A percentile compares a stretch with the other conserved stretches of the same genome.
phyloP scores from a whole-genome alignment of 92 coral and sea anemone species.

The Phymanthus crucifer region DNA sequence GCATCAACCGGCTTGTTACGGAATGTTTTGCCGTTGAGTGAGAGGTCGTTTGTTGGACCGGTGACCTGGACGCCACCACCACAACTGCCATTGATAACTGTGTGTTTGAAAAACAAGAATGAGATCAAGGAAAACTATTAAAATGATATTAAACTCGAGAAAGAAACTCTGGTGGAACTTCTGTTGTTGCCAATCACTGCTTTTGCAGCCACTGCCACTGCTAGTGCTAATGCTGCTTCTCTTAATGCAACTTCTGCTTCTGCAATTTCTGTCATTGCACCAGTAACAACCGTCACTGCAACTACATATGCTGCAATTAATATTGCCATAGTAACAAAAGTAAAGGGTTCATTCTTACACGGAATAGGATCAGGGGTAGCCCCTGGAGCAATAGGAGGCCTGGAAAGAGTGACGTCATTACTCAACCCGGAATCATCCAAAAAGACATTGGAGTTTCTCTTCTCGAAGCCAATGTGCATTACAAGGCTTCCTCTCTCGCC shows the following conservation, averaged over 20 bases:
- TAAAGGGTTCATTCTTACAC: slow-evolving; percentile 45
- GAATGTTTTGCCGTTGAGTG: slow-evolving; percentile 88
- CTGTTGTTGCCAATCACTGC: no score
- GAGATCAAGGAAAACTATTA: background rate
- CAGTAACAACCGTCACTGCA: background rate
- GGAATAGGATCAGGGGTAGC: slow-evolving; percentile 48
- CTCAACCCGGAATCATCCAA: slow-evolving; percentile 86
- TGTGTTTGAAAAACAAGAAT: background rate
- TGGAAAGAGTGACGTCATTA: slow-evolving; percentile 78
- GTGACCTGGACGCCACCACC: slow-evolving; percentile 81
- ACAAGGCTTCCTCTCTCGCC: slow-evolving; percentile 77
- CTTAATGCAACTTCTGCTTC: background rate
- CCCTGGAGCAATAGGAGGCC: slow-evolving; percentile 60
- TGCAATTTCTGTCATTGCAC: background rate
- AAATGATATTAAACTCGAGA: no score
- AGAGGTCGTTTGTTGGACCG: slow-evolving; percentile 80
- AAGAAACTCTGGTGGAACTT: no score
- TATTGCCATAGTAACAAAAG: background rate
- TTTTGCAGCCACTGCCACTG: no score
- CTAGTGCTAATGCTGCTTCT: no score
- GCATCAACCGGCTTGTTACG: slow-evolving; percentile 96
- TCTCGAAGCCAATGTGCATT: slow-evolving; percentile 85
- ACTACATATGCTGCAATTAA: background rate
- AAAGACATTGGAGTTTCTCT: slow-evolving; percentile 57
- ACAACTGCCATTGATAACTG: slow-evolving; percentile 88